Evolutionary conservation across 2,113 vertebrate species (phyloP), one percentile per base, ranked within the genome.

Genomic region (Otus sunia): DNA sequence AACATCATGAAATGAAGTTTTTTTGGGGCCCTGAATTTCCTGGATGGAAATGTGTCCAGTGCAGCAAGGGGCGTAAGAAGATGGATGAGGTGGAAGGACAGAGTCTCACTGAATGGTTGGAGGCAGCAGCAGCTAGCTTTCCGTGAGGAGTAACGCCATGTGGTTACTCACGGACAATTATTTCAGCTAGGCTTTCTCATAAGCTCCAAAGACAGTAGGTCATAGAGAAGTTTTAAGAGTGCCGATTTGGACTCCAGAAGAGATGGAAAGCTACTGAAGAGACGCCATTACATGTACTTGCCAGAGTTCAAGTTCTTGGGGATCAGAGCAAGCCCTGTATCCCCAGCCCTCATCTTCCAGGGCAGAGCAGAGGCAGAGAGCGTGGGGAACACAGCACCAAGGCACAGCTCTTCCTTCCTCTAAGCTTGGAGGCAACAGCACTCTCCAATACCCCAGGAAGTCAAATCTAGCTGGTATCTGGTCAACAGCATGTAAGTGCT

Each of bases 61-160:
- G 85, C 49, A 96, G 58, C 74, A 80, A 96, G 34, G 74, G 45
- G 56, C 0, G 1, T 94, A 90, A 63, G 74, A 91, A 95, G 94
- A 95, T 71, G 71, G 71, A 80, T 95, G 94, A 96, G 77, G 92
- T 96, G 87, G 95, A 96, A 96, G 93, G 77, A 83, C 2, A 6
- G 69, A 96, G 92, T 60, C 79, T 92, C 76, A 72, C 50, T 3
- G 41, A 94, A 66, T 23, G 58, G 67, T 58, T 90, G 86, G 88
- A 94, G 90, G 64, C 85, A 90, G 83, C 71, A 76, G 74, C 86
- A 90, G 64, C 53, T 74, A 56, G 75, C 88, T 88, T 92, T 92
- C 82, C 72, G 34, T 39, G 23, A 95, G 76, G 59, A 91, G 68
- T 34, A 90, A 26, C 0, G 8, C 69, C 78, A 64, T 52, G 76